A percentile compares a stretch with the other conserved stretches of the same genome.
phyloP scores from a whole-genome alignment of 2,888 invertebrate genomes.

The Mythimna albipuncta region DNA sequence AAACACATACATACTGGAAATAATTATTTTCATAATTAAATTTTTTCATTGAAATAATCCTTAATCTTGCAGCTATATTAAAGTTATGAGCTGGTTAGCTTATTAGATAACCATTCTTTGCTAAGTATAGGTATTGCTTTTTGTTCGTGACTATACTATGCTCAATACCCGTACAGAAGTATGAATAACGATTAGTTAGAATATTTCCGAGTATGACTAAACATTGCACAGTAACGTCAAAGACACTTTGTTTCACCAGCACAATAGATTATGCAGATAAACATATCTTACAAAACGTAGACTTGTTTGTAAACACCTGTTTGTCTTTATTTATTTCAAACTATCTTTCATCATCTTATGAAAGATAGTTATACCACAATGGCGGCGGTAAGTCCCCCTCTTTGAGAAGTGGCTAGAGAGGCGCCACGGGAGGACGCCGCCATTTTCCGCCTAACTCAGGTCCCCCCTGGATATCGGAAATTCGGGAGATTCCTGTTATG shows the following conservation, averaged over 20 bases:
- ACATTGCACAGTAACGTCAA: not conserved
- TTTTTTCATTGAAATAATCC: no score
- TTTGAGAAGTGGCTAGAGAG: no score
- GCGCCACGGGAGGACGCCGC: no score
- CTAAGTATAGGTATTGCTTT: not conserved
- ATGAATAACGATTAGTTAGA: constrained; percentile 18
- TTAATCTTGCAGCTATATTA: no score
- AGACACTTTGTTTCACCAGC: constrained; percentile 19
- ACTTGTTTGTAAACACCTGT: constrained; percentile 3
- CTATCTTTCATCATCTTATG: no score
- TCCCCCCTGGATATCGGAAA: no score
- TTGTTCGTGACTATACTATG: constrained; percentile 1
- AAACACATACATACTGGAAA: no score
- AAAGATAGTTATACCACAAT: not conserved
- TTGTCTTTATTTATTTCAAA: not conserved
- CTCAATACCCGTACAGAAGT: not conserved
- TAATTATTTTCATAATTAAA: no score
- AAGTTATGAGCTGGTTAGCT: no score
- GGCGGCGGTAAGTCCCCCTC: no score
- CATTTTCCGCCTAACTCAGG: no score
- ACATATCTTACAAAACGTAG: not conserved
- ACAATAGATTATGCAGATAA: constrained; percentile 21
- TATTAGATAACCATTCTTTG: not conserved
- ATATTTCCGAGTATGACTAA: constrained; percentile 19
- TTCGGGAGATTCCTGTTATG: no score